Base-by-base conservation (phyloP, 2,113 vertebrate species). In the Megaptera novaeangliae region DNA sequence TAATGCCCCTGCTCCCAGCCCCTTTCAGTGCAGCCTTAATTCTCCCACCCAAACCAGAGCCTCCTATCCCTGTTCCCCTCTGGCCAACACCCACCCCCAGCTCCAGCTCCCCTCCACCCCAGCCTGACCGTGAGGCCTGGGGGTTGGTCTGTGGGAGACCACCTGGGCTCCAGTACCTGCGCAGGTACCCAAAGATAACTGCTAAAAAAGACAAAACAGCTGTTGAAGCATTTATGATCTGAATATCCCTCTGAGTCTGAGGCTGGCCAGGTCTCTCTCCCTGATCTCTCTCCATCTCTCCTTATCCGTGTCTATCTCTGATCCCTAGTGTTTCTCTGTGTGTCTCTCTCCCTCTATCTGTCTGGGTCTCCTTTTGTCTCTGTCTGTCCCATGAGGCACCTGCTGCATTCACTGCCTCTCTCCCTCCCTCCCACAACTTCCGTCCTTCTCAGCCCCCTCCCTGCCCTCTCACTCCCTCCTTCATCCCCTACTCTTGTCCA, bases 151-250 rank as follows among this genome's bases (percentile, higher is more conserved):
- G 2, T 8, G 41, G 44, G 63, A 55, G 23, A 49, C 2, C 44
- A 31, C 44, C 69, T 44, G 81, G 18, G 9, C 39, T 77, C 15
- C 7, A 61, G 17, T 25, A 39, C 25, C 25, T 17, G 3, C 31
- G 25, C 2, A 8, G 12, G 36, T n/a, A 21, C 23, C 36, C 46
- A 57, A 9, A n/a, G 41, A 7, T 18, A 46, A 8, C 25, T 39
- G 15, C 34, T 39, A 27, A 61, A 64, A 63, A 15, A 59, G 27
- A 25, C 59, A 36, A 25, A 13, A 17, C 41, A 25, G 57, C 46
- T 49, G 3, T 6, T 14, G 4, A 6, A 36, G 27, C 44, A 8
- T 0, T 3, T 14, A 25, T 4, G 31, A 64, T 20, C 23, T 4
- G 0, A n/a, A 46, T 27, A 21, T 18, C 31, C 5, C 63, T 59